Evolutionary conservation across 2,888 invertebrate genomes (phyloP).

Genomic region (Pimpla rufipes): DNA sequence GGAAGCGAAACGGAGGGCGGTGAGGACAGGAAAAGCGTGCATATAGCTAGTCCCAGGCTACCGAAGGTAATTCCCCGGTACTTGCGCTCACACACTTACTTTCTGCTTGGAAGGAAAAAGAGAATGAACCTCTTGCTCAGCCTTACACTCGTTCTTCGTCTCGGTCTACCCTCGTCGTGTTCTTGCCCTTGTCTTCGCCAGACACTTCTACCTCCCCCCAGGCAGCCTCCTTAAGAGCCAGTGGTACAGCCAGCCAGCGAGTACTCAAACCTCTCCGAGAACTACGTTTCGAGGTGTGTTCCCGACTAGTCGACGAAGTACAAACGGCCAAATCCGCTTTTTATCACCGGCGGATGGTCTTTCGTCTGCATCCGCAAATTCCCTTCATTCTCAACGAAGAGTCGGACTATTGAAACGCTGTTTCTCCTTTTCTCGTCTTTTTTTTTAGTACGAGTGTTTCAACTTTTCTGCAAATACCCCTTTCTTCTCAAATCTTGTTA

Average conservation of each 20-base stretch:
- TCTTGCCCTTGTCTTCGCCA: slow-evolving; percentile 51
- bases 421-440: background rate
- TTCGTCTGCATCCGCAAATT: slow-evolving; percentile 24
- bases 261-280: slow-evolving; percentile 15
- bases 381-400: background rate
- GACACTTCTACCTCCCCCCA: slow-evolving; percentile 30
- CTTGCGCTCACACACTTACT: slow-evolving; percentile 57
- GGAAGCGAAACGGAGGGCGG: slow-evolving; percentile 30
- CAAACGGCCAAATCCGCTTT: slow-evolving; percentile 58
- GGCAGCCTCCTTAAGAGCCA: slow-evolving; percentile 6
- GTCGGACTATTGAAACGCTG: slow-evolving; percentile 34
- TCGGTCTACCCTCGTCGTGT: slow-evolving; percentile 23
- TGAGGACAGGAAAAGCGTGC: slow-evolving; percentile 34
- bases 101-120: slow-evolving; percentile 51
- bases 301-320: slow-evolving; percentile 18
- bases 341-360: slow-evolving; percentile 43
- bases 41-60: slow-evolving; percentile 17
- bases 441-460: background rate
- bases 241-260: slow-evolving; percentile 11
- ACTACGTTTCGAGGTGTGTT: slow-evolving; percentile 44
- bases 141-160: slow-evolving; percentile 51
- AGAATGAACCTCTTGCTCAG: slow-evolving; percentile 64
- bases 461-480: background rate
- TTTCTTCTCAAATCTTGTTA: background rate
- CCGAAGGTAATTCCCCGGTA: slow-evolving; percentile 49